Percentiles rank a stretch among this genome's conserved stretches.
phyloP scores from a whole-genome alignment of 2,888 invertebrate genomes.

The Cylloceria caligata region DNA sequence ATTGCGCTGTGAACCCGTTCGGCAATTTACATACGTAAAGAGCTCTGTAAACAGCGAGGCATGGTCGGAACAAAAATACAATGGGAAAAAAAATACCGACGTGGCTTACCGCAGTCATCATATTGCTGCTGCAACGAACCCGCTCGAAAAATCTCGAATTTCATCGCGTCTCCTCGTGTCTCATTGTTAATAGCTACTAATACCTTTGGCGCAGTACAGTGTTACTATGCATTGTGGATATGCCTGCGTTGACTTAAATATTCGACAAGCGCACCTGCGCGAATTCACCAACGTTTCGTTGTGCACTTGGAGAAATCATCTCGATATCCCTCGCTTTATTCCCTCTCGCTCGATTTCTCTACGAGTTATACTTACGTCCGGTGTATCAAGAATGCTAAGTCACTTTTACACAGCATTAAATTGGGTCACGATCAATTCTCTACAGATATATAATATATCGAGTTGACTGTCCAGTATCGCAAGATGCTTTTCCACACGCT shows the following conservation, averaged over 20 bases:
- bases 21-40: constrained; percentile 70
- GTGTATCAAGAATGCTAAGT: constrained; percentile 35
- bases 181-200: constrained; percentile 21
- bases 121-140: constrained; percentile 20
- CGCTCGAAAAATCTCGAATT: constrained; percentile 34
- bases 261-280: background rate
- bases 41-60: constrained; percentile 66
- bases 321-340: background rate
- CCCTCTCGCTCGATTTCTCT: constrained; percentile 4
- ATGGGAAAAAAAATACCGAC: constrained; percentile 30
- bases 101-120: constrained; percentile 35
- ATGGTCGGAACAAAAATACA: constrained; percentile 45
- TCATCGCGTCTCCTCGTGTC: constrained; percentile 16
- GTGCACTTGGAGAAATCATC: background rate
- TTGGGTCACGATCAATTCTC: constrained; percentile 62
- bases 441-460: constrained; percentile 63
- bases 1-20: constrained; percentile 37
- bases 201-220: background rate
- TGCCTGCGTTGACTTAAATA: background rate
- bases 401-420: constrained; percentile 23
- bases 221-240: background rate
- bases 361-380: background rate
- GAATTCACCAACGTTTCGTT: background rate
- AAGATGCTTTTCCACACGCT: constrained; percentile 28
- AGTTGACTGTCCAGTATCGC: constrained; percentile 20